A percentile compares a stretch with the other conserved stretches of the same genome.
phyloP scores from a whole-genome alignment of 2,888 invertebrate genomes.

The Rotaria magnacalcarata region DNA sequence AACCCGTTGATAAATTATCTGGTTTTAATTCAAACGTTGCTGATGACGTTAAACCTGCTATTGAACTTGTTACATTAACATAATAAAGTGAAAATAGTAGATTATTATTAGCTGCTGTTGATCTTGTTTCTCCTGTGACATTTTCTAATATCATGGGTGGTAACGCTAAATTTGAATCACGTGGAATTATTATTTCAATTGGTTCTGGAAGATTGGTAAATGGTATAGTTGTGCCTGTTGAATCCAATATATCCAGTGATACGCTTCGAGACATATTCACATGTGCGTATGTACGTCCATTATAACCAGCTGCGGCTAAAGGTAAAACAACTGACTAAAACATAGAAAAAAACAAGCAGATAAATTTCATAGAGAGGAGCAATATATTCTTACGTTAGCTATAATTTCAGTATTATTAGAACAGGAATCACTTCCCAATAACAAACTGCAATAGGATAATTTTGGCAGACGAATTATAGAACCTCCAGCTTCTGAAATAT shows the following conservation, averaged over 20 bases:
- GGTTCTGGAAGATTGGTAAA: slow-evolving; percentile 47
- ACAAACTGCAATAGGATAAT: not conserved
- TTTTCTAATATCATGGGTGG: slow-evolving; percentile 38
- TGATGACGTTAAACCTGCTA: not conserved
- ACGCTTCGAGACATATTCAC: not conserved
- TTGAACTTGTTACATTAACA: not conserved
- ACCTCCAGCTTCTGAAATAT: not conserved
- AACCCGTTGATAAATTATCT: not conserved
- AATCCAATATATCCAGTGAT: slow-evolving; percentile 47
- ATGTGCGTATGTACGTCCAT: not conserved
- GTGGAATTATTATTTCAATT: slow-evolving; percentile 50
- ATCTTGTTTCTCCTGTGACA: not conserved
- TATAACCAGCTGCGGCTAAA: not conserved
- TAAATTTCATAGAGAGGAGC: no score
- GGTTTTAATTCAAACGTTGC: slow-evolving; percentile 12
- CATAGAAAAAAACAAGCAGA: not conserved
- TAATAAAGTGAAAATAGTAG: not conserved
- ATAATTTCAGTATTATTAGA: not conserved
- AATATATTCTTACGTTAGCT: not conserved
- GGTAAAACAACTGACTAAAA: not conserved
- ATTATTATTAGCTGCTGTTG: not conserved
- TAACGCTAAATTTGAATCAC: slow-evolving; percentile 46
- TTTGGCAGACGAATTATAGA: not conserved
- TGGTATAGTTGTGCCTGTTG: slow-evolving; percentile 41
- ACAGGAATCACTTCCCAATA: not conserved